Evolutionary conservation across 1,140 invertebrate species (phyloP).

Genomic region (Ptiloglossa arizonensis): DNA sequence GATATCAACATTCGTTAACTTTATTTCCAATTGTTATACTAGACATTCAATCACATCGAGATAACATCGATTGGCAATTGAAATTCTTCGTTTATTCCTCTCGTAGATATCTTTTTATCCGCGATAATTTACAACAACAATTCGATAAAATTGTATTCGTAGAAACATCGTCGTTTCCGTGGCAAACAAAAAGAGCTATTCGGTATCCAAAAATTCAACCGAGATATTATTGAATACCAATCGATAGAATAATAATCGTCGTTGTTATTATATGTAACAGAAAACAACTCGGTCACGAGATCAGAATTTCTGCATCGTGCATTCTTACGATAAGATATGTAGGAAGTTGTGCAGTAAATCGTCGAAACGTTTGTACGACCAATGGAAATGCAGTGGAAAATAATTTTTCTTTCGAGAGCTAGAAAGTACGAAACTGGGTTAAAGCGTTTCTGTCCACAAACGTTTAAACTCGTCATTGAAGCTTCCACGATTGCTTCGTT

Average conservation of each 20-base stretch:
- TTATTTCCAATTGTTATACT: no score
- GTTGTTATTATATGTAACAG: background rate
- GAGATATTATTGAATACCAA: no score
- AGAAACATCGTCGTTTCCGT: background rate
- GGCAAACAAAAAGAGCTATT: constrained; percentile 4
- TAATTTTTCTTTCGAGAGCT: background rate
- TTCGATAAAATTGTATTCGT: no score
- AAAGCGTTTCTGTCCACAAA: background rate
- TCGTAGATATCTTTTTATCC: background rate
- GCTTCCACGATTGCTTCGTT: background rate
- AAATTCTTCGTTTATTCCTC: no score
- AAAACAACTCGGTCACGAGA: background rate
- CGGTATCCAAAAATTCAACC: background rate
- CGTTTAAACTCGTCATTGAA: background rate
- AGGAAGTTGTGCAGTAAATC: background rate
- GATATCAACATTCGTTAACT: no score
- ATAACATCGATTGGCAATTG: no score
- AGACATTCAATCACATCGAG: no score
- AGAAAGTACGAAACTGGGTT: constrained; percentile 12
- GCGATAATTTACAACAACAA: background rate
- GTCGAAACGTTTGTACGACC: background rate
- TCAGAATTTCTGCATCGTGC: background rate
- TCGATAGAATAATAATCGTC: background rate
- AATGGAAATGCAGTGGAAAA: no score
- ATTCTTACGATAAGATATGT: background rate